Conservation (phyloP, 2,888 invertebrate genomes). For the Chromoteleia sp. region DNA sequence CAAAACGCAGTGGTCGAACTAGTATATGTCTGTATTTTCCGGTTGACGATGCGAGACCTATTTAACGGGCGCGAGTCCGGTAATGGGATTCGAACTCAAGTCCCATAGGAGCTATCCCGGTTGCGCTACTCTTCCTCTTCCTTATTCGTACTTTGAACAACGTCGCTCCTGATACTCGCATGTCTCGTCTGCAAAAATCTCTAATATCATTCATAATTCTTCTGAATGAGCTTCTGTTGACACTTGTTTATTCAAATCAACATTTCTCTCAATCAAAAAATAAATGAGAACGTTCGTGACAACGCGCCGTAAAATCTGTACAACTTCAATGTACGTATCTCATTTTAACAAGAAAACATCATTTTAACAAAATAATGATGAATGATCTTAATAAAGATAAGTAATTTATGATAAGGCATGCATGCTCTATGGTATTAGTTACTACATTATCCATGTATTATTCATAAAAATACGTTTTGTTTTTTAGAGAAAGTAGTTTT, state of each 20-base stretch:
- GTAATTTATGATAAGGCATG: no score
- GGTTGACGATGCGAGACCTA: slow-evolving; percentile 85
- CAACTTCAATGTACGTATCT: no score
- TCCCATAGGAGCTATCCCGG: slow-evolving; percentile 83
- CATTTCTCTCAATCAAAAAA: slow-evolving; percentile 33
- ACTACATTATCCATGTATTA: no score
- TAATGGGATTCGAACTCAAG: slow-evolving; percentile 84
- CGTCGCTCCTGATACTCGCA: slow-evolving; percentile 55
- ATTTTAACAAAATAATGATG: no score
- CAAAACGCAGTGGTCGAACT: slow-evolving; percentile 70
- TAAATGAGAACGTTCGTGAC: not conserved
- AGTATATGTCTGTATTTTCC: slow-evolving; percentile 83
- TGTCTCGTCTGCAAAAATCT: slow-evolving; percentile 45
- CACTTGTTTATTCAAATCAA: slow-evolving; percentile 40
- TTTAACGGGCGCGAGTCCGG: slow-evolving; percentile 85
- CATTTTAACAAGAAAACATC: no score
- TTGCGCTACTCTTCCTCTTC: slow-evolving; percentile 78
- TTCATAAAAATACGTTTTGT: no score
- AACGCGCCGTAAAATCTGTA: no score
- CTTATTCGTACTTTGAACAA: slow-evolving; percentile 73
- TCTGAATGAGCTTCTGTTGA: slow-evolving; percentile 33
- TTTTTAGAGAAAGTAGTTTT: no score
- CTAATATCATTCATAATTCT: slow-evolving; percentile 59
- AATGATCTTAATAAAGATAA: no score
- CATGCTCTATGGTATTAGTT: no score